Evolutionary conservation across 2,888 invertebrate species (phyloP), one percentile per base, ranked within the genome.

Genomic region (Villa cingulata): DNA sequence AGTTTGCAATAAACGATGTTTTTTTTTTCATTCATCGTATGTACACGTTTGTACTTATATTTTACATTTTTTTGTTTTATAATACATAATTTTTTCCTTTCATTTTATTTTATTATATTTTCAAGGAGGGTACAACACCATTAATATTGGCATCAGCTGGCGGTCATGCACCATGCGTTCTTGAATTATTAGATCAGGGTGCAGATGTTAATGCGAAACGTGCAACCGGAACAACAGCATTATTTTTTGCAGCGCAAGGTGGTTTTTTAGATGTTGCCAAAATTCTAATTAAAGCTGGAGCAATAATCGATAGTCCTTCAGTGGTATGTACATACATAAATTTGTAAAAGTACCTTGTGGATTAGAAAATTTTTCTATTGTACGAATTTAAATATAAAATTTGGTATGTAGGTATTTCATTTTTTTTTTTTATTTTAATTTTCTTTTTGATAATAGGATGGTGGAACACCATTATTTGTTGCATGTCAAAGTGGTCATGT

Each of bases 221-320:
- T 67, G 77, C 86, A 83, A 92, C 94, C 49, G 92, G 94, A 51
- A 92, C 94, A 41, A 88, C 86, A 53, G 86, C 92, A 41, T 71
- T 95, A 59, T 94, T 94, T 72, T 94, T 94, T 70, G 91, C 94
- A 50, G 86, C 92, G 17, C 94, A 95, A 70, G 88, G 88, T 55
- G 94, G 94, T 10, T 89, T 81, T 71, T 71, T 86, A 55, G 87
- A 92, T 63, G 81, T 91, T 53, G 86, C 88, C 20, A 72, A 75
- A 52, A 71, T 86, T 54, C 72, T 95, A 56, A 71, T 94, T 49
- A 83, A 87, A 60, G 75, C 82, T 56, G 86, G 86, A 16, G 86
- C 87, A 1, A 73, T 74, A 48, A 80, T 89, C 51, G 85, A 89
- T 66, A 82, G 81, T 16, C 77, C 83, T 14, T 87, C 87, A 61